Evolutionary conservation across 2,888 invertebrate genomes (phyloP), one percentile per base, ranked within the genome.

Genomic region (Lasioglossum leucozonium): DNA sequence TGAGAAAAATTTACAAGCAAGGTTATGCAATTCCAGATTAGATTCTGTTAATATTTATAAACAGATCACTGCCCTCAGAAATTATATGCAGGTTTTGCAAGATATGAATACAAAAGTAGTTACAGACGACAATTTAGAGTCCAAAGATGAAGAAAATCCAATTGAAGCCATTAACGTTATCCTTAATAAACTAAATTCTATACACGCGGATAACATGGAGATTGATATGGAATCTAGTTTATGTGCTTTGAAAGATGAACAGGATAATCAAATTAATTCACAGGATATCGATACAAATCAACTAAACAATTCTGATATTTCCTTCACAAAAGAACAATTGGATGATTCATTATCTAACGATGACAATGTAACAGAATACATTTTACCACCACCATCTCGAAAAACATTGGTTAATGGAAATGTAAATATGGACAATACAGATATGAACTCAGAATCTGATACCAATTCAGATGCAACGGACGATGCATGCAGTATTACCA

Each of bases 21-120:
- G 90, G 78, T 74, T 94, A 51, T 86, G 83, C 1, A 88, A 90
- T 72, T 91, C 91, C 16, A 89, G 90, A 81, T 81, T 91, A 47
- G 92, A 94, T 87, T 91, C 93, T 22, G 88, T 91, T 18, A 91
- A 93, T 81, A 92, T 94, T 26, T 92, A 93, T 26, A 94, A 94
- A 79, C 93, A 94, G 86, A 90, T 94, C 44, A 92, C 92, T 71
- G 92, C 93, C 30, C 87, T 95, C 72, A 93, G 89, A 82, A 93
- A 93, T 88, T 93, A 93, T 74, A 90, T 94, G 87, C 93, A 93
- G 85, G 92, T 93, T 10, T 76, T 94, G 34, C 91, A 93, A 51
- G 93, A 94, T 62, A 91, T 92, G 87, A 93, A 93, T 82, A 80
- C 90, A 26, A 93, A 93, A 84, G 74, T 92, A 34, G 74, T 89